These are phyloP conservation scores for Acanthoscelides obtectus DNA, from an alignment of 2,888 invertebrate species.

Conservation along the genomic window DNA sequence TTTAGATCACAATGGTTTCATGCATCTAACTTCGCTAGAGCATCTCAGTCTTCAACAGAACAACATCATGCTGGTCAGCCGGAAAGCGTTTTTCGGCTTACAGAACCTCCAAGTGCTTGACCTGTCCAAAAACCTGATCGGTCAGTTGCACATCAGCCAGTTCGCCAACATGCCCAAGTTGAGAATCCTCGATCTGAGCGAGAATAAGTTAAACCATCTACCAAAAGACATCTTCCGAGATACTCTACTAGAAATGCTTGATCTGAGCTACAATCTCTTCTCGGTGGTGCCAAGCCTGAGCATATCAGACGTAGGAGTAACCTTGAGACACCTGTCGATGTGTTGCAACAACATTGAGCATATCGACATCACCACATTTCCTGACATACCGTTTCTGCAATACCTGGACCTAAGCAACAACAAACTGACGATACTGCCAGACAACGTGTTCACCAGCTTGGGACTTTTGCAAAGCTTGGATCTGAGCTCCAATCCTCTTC, in stretches of 20 bases:
- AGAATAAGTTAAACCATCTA: conserved; percentile 68
- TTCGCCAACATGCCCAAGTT: conserved; percentile 73
- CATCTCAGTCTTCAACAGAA: conserved; percentile 71
- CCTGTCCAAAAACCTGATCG: conserved; percentile 70
- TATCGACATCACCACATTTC: conserved; percentile 82
- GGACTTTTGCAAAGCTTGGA: conserved; percentile 74
- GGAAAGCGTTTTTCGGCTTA: conserved; percentile 73
- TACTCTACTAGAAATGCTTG: conserved; percentile 73
- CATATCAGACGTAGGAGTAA: conserved; percentile 73
- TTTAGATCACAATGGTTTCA: conserved; percentile 71
- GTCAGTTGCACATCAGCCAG: conserved; percentile 73
- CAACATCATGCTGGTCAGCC: conserved; percentile 64
- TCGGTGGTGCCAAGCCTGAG: conserved; percentile 75
- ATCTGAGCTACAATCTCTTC: conserved; percentile 73
- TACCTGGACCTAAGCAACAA: conserved; percentile 75
- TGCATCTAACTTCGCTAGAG: conserved; percentile 65
- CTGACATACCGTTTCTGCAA: conserved; percentile 73
- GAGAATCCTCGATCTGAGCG: conserved; percentile 66
- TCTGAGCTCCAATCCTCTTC: conserved; percentile 73
- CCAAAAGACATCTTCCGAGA: conserved; percentile 76
- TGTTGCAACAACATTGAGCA: conserved; percentile 78
- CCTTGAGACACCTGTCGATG: conserved; percentile 72
- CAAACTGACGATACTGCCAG: conserved; percentile 77
- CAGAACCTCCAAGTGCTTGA: conserved; percentile 73
- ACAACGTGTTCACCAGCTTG: conserved; percentile 82